phyloP scores from a whole-genome alignment of 2,113 vertebrate genomes.

The Takifugu flavidus region DNA sequence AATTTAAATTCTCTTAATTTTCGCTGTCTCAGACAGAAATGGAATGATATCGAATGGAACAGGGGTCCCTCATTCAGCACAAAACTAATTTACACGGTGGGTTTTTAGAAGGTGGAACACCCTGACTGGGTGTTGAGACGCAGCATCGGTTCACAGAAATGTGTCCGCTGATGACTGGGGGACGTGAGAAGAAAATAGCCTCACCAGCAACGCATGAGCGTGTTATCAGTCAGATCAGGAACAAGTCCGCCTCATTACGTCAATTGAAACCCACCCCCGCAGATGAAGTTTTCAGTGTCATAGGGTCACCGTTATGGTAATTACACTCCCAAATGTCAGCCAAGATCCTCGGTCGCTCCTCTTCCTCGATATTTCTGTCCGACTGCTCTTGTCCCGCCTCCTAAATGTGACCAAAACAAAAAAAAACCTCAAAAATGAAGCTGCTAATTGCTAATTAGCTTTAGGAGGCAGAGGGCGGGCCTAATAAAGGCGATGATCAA shows the following conservation, averaged over 20 bases:
- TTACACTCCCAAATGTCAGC: conserved; percentile 64
- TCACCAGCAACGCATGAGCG: conserved; percentile 30
- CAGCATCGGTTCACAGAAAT: conserved; percentile 39
- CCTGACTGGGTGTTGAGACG: conserved; percentile 17
- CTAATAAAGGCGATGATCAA: conserved; percentile 56
- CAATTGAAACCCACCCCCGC: conserved; percentile 37
- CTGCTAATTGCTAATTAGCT: background rate
- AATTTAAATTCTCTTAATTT: too few relatives aligned
- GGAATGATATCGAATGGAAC: too few relatives aligned
- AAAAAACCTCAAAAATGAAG: too few relatives aligned
- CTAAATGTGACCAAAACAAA: too few relatives aligned
- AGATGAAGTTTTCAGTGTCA: conserved; percentile 26
- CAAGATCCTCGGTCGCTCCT: conserved; percentile 4
- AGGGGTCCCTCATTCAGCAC: too few relatives aligned
- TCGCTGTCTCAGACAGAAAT: too few relatives aligned
- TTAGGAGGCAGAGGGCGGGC: conserved; percentile 35
- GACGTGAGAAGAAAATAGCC: conserved; percentile 29
- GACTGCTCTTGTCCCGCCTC: too few relatives aligned
- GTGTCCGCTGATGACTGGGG: conserved; percentile 35
- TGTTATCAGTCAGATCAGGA: conserved; percentile 35
- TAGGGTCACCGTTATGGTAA: conserved; percentile 18
- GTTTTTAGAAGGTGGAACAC: conserved; percentile 42
- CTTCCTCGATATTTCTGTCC: too few relatives aligned
- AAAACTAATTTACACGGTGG: too few relatives aligned
- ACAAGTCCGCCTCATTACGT: conserved; percentile 14